phyloP scores from a whole-genome alignment of 1,140 invertebrate genomes.

The Drosophila novamexicana region DNA sequence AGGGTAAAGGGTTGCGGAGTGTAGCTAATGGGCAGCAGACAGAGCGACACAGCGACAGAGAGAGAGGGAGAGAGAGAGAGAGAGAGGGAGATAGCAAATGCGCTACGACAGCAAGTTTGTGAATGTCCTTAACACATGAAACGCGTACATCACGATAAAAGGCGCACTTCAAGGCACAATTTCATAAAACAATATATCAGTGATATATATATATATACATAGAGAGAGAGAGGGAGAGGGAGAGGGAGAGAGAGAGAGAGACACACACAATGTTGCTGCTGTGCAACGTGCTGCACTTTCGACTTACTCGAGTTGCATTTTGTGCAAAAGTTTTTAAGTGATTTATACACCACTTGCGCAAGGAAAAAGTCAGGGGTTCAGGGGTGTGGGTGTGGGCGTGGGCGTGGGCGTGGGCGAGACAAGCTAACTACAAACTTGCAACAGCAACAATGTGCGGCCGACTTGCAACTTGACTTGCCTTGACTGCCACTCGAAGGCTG shows the following conservation, averaged over 20 bases:
- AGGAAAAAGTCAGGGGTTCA: not conserved
- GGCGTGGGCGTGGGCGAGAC: not conserved
- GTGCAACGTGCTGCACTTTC: slow-evolving; percentile 53
- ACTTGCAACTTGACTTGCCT: slow-evolving; percentile 38
- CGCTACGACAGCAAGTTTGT: slow-evolving; percentile 49
- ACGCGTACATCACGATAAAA: slow-evolving; percentile 61
- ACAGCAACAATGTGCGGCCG: slow-evolving; percentile 8
- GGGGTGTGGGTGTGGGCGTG: not conserved
- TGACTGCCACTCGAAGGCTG: slow-evolving; percentile 24
- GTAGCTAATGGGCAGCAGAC: not conserved
- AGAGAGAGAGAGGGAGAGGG: not conserved
- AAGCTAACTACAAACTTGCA: slow-evolving; percentile 26
- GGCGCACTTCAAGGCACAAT: slow-evolving; percentile 45
- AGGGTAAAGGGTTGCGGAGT: not conserved
- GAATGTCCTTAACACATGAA: slow-evolving; percentile 68
- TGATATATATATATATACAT: not conserved
- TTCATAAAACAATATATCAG: slow-evolving; percentile 70
- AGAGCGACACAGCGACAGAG: not conserved
- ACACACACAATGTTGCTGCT: slow-evolving; percentile 16
- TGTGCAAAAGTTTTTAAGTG: slow-evolving; percentile 78
- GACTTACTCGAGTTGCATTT: slow-evolving; percentile 62
- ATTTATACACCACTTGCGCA: slow-evolving; percentile 75
- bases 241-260: not conserved
- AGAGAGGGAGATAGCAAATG: not conserved
- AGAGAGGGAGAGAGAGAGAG: not conserved